Evolutionary conservation across 2,888 invertebrate genomes (phyloP), one percentile per base, ranked within the genome.

Genomic region (Drosophila phalerata): DNA sequence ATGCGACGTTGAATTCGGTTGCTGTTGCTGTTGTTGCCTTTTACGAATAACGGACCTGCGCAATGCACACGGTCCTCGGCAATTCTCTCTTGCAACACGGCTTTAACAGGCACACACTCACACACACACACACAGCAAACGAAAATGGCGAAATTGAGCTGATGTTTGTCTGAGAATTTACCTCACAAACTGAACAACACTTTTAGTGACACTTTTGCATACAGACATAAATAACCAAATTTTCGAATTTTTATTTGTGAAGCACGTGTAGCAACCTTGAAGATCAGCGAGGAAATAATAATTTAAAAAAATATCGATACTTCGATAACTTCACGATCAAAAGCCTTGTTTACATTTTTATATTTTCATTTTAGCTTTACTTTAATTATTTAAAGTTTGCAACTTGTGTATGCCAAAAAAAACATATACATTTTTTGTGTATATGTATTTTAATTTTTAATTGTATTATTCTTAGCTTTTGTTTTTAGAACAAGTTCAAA

Each of bases 11-110:
- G 13, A 17, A 22, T 52, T 34, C 48, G 40, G 45, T 42, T 55
- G 48, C 66, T 49, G 56, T 62, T 53, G 49, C 64, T 55, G 48
- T 62, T 49, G 56, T 62, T 53, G 49, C 64, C 52, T 49, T 52
- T 63, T 37, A 68, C 22, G 43, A 51, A 28, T 63, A 43, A 25
- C 61, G 49, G 69, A 66, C 70, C 70, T 77, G 77, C 77, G 77
- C 77, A 77, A 58, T 73, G 45, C 15, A 13, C 3, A 22, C 6
- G 13, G 32, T 40, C 38, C 51, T 53, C 53, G 40, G 5, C 28
- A 28, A 37, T 60, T 17, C 9, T 66, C 64, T 56, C 69, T 78
- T 52, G 40, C 53, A 45, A 13, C 45, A 34, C 28, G 25, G 32
- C 19, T 42, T 22, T 15, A 42, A 8, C 38, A 9, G 8, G 5